Conservation (phyloP, 2,797 vertebrate genomes). For the Pseudopleuronectes americanus region DNA sequence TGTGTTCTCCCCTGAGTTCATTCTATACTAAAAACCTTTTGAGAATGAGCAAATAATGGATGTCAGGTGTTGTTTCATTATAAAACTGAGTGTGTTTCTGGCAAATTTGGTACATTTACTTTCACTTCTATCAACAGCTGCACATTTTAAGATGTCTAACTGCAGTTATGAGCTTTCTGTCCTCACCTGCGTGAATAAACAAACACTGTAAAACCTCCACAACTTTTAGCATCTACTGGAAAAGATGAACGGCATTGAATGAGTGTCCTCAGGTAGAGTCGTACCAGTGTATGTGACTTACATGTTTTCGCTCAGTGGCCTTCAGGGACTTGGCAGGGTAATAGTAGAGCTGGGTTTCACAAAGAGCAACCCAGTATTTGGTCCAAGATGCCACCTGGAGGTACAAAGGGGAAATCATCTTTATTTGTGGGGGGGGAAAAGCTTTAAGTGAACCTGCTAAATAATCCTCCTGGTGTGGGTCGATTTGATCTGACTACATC, state of each 20-base stretch:
- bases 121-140: conserved; percentile 21
- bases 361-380: conserved; percentile 97
- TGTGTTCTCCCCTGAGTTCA: conserved; percentile 28
- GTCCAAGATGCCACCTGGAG: conserved; percentile 96
- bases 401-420: conserved; percentile 29
- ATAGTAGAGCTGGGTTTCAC: conserved; percentile 94
- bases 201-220: conserved; percentile 2
- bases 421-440: neutral
- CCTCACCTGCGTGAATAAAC: conserved; percentile 5
- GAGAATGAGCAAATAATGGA: conserved; percentile 41
- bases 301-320: conserved; percentile 97
- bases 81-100: conserved; percentile 20
- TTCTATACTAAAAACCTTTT: neutral
- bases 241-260: neutral
- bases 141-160: neutral
- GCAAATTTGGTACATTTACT: conserved; percentile 6
- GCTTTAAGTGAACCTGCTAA: conserved; percentile 17
- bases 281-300: conserved; percentile 76
- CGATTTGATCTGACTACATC: neutral
- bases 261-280: neutral
- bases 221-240: neutral
- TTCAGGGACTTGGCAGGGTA: conserved; percentile 98
- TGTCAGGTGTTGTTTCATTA: conserved; percentile 41
- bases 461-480: conserved; percentile 11
- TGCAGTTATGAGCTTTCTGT: neutral